A percentile compares a stretch with the other conserved stretches of the same genome.
phyloP scores from a whole-genome alignment of 2,797 vertebrate species.

The Phrynocephalus vlangalii region DNA sequence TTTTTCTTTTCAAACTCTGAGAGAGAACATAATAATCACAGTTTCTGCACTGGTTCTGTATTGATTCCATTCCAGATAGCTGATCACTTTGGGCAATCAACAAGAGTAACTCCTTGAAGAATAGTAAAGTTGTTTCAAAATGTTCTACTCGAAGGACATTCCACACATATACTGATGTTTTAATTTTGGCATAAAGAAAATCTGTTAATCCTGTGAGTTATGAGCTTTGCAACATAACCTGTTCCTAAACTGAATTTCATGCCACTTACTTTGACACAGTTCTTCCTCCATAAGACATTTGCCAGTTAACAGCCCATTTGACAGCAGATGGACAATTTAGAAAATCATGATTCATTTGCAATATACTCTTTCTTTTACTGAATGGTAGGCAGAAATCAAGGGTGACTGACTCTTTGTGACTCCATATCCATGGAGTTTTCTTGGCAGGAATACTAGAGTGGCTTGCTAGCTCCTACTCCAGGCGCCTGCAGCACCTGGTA shows the following conservation, averaged over 20 bases:
- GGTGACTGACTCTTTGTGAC: not conserved
- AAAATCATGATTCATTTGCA: constrained; percentile 52
- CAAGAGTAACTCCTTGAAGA: not conserved
- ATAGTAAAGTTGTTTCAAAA: not conserved
- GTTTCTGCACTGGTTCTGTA: not conserved
- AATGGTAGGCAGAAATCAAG: constrained; percentile 41
- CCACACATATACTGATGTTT: constrained; percentile 13
- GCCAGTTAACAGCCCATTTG: constrained; percentile 72
- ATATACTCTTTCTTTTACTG: constrained; percentile 58
- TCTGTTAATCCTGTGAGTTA: constrained; percentile 50
- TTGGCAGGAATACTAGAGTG: too few species aligned
- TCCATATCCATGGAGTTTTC: too few species aligned
- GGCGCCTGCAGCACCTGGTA: too few species aligned
- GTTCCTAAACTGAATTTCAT: constrained; percentile 64
- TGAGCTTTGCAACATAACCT: constrained; percentile 49
- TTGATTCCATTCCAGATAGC: not conserved
- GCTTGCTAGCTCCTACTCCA: too few species aligned
- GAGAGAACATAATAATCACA: not conserved
- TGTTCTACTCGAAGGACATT: constrained; percentile 29
- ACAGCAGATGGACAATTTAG: constrained; percentile 65
- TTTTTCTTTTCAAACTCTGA: not conserved
- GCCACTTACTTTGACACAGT: constrained; percentile 56
- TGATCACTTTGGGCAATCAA: not conserved
- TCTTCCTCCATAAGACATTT: constrained; percentile 51
- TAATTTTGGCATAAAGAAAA: constrained; percentile 48